Percentiles rank a stretch among this genome's conserved stretches.
Conservation (phyloP, 1,140 invertebrate species). For the Drosophila repletoides region DNA sequence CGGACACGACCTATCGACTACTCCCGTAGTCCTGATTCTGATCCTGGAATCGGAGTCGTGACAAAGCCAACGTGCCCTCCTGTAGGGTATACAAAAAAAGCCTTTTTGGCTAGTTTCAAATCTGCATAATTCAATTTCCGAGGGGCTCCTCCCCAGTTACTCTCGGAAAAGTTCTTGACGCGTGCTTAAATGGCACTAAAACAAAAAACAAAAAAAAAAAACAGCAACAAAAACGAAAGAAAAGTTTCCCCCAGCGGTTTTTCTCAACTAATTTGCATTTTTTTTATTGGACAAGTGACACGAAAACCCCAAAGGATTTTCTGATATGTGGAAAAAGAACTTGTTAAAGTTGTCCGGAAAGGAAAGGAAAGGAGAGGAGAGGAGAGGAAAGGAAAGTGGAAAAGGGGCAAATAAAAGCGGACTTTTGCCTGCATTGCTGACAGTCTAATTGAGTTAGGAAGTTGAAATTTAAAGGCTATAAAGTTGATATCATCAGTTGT, state of each 20-base stretch:
- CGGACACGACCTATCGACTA: too few relatives aligned
- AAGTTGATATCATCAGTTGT: too few relatives aligned
- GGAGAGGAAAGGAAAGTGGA: not conserved
- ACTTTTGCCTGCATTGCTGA: too few relatives aligned
- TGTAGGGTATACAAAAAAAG: too few relatives aligned
- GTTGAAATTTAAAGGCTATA: too few relatives aligned
- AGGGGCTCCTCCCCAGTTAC: too few relatives aligned
- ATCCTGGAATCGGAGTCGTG: too few relatives aligned
- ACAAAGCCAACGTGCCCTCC: too few relatives aligned
- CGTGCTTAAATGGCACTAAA: conserved; percentile 14
- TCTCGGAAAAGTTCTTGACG: not conserved
- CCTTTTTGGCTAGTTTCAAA: not conserved
- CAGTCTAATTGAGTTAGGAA: too few relatives aligned
- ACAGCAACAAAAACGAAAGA: conserved; percentile 1
- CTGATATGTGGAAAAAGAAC: not conserved
- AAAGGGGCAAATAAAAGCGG: too few relatives aligned
- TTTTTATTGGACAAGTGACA: conserved; percentile 22
- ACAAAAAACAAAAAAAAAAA: not conserved
- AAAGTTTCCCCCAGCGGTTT: conserved; percentile 7
- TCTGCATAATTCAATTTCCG: conserved; percentile 40
- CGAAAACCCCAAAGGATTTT: not conserved
- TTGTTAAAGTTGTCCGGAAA: not conserved
- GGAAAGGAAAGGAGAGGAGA: not conserved
- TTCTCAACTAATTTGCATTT: conserved; percentile 52
- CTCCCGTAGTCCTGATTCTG: too few relatives aligned